Evolutionary conservation across 1,140 invertebrate species (phyloP), one percentile per base, ranked within the genome.

Genomic region (Notospermus geniculatus): DNA sequence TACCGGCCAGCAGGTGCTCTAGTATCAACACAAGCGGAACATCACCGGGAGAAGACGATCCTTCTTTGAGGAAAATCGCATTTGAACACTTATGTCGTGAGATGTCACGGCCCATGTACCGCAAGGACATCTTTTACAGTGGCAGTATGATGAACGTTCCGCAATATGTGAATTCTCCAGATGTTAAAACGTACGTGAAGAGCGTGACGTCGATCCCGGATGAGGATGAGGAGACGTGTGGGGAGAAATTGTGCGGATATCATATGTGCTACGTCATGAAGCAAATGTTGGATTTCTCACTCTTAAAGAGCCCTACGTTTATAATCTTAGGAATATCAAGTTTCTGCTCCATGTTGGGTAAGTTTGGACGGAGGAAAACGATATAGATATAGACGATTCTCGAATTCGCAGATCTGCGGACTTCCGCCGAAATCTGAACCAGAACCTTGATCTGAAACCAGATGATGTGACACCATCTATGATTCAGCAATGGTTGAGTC

Each of bases 91-190:
- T 43, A 11, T 13, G 39, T 19, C 11, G 19, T 11, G 39, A 43
- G 11, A 43, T 43, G 39, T 11, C 95, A 19, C 87, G 95, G 19
- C 96, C 96, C 1, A 81, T 99, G 78, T 96, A 94, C 4, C 85
- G 94, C 45, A 97, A 97, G 81, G 96, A 98, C 80, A 97, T 98
- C 67, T 98, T 99, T 83, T 99, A 98, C 83, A 93, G 94, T 13
- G 95, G 96, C 25, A 95, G 92, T 28, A 89, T 97, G 7, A 84
- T 90, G 29, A 91, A 96, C 82, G 84, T 97, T 56, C 92, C 91
- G 0, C 91, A 96, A 80, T 97, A 90, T 80, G 63, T 66, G 19
- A 91, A 70, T 1, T 64, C 95, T 74, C 93, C 92, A 69, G 93
- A 93, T 11, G 83, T 97, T 17, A 87, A 63, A 15, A 73, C 68